phyloP scores from a whole-genome alignment of 1,140 invertebrate species.

The Saccostrea cuccullata region DNA sequence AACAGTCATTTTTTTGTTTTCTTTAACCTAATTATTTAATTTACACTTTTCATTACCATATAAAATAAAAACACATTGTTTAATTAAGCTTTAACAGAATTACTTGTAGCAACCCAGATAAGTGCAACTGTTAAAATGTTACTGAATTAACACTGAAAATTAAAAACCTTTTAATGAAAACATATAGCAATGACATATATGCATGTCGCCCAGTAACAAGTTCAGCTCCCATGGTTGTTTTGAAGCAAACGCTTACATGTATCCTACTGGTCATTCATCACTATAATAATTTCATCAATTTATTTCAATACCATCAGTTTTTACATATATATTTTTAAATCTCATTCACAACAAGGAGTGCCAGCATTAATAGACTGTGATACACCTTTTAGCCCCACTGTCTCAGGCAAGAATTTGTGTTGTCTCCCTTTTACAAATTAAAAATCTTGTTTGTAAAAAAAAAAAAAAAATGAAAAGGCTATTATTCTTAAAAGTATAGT shows the following conservation, averaged over 20 bases:
- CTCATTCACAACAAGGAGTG: background rate
- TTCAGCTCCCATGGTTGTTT: background rate
- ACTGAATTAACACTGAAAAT: background rate
- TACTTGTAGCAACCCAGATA: conserved; percentile 3
- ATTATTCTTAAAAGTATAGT: too few species aligned
- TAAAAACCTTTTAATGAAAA: background rate
- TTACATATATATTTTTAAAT: too few species aligned
- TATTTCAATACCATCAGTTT: too few species aligned
- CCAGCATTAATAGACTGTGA: background rate
- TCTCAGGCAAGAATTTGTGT: background rate
- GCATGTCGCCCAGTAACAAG: background rate
- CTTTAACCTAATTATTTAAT: too few species aligned
- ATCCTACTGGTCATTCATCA: background rate
- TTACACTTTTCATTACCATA: too few species aligned
- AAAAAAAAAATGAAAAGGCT: too few species aligned
- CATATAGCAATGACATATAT: background rate
- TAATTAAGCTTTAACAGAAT: background rate
- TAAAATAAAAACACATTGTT: too few species aligned
- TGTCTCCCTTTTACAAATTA: background rate
- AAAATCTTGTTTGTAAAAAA: too few species aligned
- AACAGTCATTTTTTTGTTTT: too few species aligned
- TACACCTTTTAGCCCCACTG: background rate
- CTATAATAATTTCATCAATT: too few species aligned
- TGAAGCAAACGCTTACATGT: background rate
- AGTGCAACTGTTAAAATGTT: background rate